These are phyloP conservation scores for Hydroisotoma schaefferi DNA, from an alignment of 2,888 invertebrate species.

Conservation along the genomic window DNA sequence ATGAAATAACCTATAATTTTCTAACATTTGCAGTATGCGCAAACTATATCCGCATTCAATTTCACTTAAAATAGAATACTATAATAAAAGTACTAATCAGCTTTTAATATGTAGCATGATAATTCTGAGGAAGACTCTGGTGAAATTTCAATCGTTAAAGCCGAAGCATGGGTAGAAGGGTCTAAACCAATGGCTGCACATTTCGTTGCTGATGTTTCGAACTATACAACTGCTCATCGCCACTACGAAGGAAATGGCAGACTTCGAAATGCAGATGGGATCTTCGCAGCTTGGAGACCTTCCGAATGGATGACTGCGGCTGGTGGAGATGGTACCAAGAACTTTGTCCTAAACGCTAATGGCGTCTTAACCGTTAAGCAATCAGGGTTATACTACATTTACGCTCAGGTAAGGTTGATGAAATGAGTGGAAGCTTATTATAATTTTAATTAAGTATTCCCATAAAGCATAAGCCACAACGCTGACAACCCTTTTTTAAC, in stretches of 20 bases:
- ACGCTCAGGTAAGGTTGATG: conserved; percentile 62
- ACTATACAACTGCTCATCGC: conserved; percentile 59
- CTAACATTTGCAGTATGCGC: too few relatives aligned
- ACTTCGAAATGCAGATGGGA: conserved; percentile 61
- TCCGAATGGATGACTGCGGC: conserved; percentile 59
- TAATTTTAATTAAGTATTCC: too few relatives aligned
- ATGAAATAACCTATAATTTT: too few relatives aligned
- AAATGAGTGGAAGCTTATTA: too few relatives aligned
- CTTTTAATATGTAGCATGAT: conserved; percentile 6
- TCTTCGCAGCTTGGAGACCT: conserved; percentile 66
- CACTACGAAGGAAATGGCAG: conserved; percentile 61
- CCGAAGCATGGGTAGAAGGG: conserved; percentile 46
- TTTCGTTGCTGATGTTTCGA: conserved; percentile 63
- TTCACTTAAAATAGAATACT: too few relatives aligned
- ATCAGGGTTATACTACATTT: conserved; percentile 70
- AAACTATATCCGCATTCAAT: too few relatives aligned
- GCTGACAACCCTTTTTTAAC: too few relatives aligned
- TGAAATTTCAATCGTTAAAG: conserved; percentile 43
- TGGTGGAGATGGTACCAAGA: conserved; percentile 34
- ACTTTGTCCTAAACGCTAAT: conserved; percentile 50
- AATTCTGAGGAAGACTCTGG: conserved; percentile 25
- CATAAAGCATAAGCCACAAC: too few relatives aligned
- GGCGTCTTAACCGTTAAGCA: conserved; percentile 67
- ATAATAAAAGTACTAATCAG: too few relatives aligned
- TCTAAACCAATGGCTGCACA: conserved; percentile 59